Conservation (phyloP, 2,888 invertebrate genomes). For the Ochropleura plecta region DNA sequence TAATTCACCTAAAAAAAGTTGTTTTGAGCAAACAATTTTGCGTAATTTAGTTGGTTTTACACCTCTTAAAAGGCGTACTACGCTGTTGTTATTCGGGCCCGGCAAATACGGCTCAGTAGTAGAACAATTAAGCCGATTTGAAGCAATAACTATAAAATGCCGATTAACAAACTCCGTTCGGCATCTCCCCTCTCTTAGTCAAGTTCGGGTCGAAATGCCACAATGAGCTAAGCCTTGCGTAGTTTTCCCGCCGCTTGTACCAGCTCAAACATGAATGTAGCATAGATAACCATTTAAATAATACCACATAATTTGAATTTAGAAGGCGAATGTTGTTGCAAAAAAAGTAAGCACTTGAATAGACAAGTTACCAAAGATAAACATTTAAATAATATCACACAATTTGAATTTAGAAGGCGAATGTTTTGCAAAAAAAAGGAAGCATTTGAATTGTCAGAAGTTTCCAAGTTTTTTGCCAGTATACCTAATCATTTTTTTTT, state of each 20-base stretch:
- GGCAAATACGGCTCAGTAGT: background rate
- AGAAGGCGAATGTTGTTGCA: background rate
- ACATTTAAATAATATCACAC: background rate
- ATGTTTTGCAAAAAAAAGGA: background rate
- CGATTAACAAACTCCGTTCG: background rate
- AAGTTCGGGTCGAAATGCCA: background rate
- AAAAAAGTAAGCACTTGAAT: background rate
- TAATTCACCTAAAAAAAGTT: too few species aligned
- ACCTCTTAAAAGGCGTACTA: background rate
- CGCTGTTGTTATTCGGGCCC: background rate
- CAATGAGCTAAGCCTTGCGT: too few species aligned
- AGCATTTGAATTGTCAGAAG: background rate
- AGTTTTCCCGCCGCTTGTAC: background rate
- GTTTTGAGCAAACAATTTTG: too few species aligned
- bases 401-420: background rate
- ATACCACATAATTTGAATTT: background rate
- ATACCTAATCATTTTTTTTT: background rate
- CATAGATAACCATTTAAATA: background rate
- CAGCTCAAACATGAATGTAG: background rate
- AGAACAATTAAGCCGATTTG: background rate
- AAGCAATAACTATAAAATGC: background rate
- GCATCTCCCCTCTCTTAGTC: background rate
- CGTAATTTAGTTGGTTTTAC: too few species aligned
- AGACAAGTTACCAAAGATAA: background rate
- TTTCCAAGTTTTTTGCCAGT: background rate